Conservation (phyloP, 2,797 vertebrate genomes). For the Denticeps clupeoides region DNA sequence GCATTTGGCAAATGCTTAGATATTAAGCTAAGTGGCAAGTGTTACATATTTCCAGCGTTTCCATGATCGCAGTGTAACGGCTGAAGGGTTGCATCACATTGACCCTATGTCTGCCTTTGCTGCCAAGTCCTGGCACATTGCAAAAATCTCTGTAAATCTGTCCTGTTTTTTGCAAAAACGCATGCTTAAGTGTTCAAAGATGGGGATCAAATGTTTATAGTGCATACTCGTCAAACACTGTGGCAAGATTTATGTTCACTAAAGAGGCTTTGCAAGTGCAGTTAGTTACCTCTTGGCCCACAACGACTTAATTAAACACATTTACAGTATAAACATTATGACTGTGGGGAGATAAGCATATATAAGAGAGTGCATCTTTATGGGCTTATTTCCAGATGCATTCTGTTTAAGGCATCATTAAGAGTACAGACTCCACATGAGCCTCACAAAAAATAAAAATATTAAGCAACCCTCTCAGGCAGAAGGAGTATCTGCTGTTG, state of each 20-base stretch:
- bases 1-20: constrained; percentile 3
- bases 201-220: constrained; percentile 18
- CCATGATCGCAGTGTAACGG: too few species aligned
- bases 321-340: constrained; percentile 10
- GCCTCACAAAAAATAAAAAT: too few species aligned
- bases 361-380: background rate
- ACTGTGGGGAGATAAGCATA: constrained; percentile 7
- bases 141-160: constrained; percentile 20
- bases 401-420: constrained; percentile 8
- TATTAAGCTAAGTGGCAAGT: constrained; percentile 18
- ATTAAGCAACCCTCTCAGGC: too few species aligned
- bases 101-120: constrained; percentile 18
- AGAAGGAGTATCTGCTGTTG: too few species aligned
- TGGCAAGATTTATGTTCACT: background rate
- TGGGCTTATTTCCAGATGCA: background rate
- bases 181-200: constrained; percentile 11
- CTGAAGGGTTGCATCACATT: background rate
- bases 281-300: background rate
- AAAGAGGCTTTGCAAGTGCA: background rate
- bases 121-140: constrained; percentile 20
- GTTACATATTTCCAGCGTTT: constrained; percentile 20
- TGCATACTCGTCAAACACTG: background rate
- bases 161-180: background rate
- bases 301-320: background rate
- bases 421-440: background rate